Conservation (phyloP, 2,113 vertebrate species). For the cattle (Bos taurus) region ARS-UCD2.0 NC_037328.1:142309001-142309500, state of each 20-base stretch:
- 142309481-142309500: background rate
- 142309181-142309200: accelerated
- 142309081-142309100: background rate
- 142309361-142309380: background rate
- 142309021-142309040: background rate
- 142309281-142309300: background rate
- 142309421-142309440: background rate
- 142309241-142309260: background rate
- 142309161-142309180: background rate
- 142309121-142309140: background rate
- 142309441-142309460: accelerated
- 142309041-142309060: background rate
- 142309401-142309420: background rate
- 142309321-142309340: background rate
- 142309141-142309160: background rate
- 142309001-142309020: background rate
- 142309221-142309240: background rate
- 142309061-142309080: background rate
- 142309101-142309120: no score
- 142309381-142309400: background rate
- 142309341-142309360: background rate
- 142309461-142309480: background rate
- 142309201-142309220: background rate
- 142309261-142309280: background rate
- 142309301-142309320: background rate